Conservation (phyloP, 2,888 invertebrate genomes). For the Dyspetes luteomarginatus region DNA sequence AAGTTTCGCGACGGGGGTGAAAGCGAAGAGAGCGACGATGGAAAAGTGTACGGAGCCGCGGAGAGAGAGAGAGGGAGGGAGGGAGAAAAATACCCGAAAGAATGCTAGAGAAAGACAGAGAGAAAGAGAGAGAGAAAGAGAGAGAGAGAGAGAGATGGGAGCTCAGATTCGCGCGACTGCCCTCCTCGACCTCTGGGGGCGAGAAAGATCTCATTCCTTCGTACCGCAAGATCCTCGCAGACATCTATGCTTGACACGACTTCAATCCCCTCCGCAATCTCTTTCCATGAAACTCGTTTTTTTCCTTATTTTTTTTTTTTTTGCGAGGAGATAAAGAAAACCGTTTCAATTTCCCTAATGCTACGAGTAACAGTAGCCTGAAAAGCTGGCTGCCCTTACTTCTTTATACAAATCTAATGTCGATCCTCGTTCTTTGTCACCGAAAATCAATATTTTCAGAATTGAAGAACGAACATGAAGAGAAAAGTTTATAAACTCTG, state of each 20-base stretch:
- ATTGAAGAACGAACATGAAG: too few species aligned
- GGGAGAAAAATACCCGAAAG: constrained; percentile 32
- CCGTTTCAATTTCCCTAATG: constrained; percentile 82
- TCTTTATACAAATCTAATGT: constrained; percentile 37
- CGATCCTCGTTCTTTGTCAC: constrained; percentile 19
- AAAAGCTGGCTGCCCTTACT: background rate
- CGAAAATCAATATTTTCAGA: constrained; percentile 27
- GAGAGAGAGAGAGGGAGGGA: constrained; percentile 34
- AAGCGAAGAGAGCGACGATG: constrained; percentile 47
- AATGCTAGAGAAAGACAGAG: constrained; percentile 3
- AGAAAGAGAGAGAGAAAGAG: constrained; percentile 24
- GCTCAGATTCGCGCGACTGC: constrained; percentile 58
- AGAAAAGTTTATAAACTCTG: background rate
- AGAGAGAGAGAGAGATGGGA: constrained; percentile 49
- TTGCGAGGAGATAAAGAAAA: constrained; percentile 76
- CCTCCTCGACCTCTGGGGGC: constrained; percentile 58
- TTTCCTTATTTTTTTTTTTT: constrained; percentile 41
- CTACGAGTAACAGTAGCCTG: constrained; percentile 60
- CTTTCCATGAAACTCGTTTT: constrained; percentile 47
- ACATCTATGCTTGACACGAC: constrained; percentile 56
- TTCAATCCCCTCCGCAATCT: constrained; percentile 52
- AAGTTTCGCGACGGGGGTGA: constrained; percentile 61
- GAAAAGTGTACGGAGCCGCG: constrained; percentile 34
- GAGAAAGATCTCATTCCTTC: constrained; percentile 49
- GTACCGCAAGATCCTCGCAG: constrained; percentile 30